A percentile compares a stretch with the other conserved stretches of the same genome.
Conservation (phyloP, 2,888 invertebrate species). For the Alloplasta piceator region DNA sequence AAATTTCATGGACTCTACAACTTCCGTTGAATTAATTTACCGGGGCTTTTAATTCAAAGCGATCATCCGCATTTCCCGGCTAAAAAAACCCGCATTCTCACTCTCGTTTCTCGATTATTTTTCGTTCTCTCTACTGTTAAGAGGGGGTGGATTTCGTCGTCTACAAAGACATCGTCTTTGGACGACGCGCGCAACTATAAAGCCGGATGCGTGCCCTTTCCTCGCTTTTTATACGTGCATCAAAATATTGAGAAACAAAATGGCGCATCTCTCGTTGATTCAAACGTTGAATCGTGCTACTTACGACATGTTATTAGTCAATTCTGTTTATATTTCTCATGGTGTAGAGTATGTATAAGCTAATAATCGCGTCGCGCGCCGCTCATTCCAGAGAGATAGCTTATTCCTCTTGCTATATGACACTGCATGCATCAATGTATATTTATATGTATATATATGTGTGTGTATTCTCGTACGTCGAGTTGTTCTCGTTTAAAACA, state of each 20-base stretch:
- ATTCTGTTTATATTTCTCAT: conserved; percentile 3
- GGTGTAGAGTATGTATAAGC: conserved; percentile 44
- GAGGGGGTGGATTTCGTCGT: conserved; percentile 12
- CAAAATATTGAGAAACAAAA: not conserved
- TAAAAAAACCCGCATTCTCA: too few species aligned
- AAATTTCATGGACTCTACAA: too few species aligned
- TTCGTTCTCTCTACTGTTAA: not conserved
- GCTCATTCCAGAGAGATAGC: conserved; percentile 47
- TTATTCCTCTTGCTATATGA: conserved; percentile 8
- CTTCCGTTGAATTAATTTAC: too few species aligned
- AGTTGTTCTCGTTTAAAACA: conserved; percentile 82
- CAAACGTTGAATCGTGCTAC: too few species aligned
- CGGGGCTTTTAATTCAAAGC: too few species aligned
- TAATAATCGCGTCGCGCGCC: conserved; percentile 78
- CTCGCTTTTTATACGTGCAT: conserved; percentile 6
- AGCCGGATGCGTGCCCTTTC: conserved; percentile 61
- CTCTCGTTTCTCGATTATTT: conserved; percentile 9
- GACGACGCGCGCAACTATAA: conserved; percentile 27
- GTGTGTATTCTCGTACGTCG: conserved; percentile 64
- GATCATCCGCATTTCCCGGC: too few species aligned
- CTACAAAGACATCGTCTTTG: conserved; percentile 48
- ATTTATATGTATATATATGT: not conserved
- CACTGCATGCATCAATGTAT: not conserved
- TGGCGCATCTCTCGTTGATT: not conserved
- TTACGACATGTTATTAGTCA: not conserved